Conservation (phyloP, 2,888 invertebrate species). For the Drosophila antonietae region DNA sequence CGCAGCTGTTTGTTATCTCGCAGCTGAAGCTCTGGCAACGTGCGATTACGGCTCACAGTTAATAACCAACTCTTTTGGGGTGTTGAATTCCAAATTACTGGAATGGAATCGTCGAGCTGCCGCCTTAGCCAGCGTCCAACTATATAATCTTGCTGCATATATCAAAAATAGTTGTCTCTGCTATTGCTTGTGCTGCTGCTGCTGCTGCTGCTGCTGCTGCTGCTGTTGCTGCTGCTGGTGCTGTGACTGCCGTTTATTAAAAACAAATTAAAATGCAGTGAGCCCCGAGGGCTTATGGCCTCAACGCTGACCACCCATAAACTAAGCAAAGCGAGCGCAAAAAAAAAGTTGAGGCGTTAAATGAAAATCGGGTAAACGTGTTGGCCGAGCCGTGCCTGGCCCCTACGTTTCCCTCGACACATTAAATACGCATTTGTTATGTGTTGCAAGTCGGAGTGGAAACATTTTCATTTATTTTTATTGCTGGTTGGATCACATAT, state of each 20-base stretch:
- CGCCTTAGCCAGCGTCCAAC: conserved; percentile 35
- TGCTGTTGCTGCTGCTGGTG: conserved; percentile 40
- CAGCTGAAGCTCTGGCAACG: conserved; percentile 47
- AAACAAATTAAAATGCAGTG: conserved; percentile 74
- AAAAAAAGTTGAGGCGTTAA: conserved; percentile 65
- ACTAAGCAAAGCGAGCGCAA: conserved; percentile 43
- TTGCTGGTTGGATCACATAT: conserved; percentile 51
- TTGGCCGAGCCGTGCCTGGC: conserved; percentile 1
- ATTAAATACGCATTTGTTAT: conserved; percentile 81
- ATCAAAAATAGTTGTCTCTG: conserved; percentile 57
- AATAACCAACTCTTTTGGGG: conserved; percentile 59
- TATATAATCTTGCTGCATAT: conserved; percentile 74
- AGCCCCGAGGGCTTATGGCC: conserved; percentile 69
- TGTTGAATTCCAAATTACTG: conserved; percentile 76
- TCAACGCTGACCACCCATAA: conserved; percentile 76
- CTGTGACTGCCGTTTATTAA: conserved; percentile 65
- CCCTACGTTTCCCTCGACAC: conserved; percentile 60
- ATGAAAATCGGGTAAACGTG: conserved; percentile 64
- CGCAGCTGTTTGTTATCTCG: conserved; percentile 25
- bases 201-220: conserved; percentile 14
- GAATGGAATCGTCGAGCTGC: conserved; percentile 57
- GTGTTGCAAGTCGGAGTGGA: conserved; percentile 62
- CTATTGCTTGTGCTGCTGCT: conserved; percentile 27
- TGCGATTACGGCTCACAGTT: conserved; percentile 54
- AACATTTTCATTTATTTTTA: conserved; percentile 37